Percentiles rank a stretch among this genome's conserved stretches.
Evolutionary conservation across 2,888 invertebrate species (phyloP).

Genomic region (Himalopsyche japonica): DNA sequence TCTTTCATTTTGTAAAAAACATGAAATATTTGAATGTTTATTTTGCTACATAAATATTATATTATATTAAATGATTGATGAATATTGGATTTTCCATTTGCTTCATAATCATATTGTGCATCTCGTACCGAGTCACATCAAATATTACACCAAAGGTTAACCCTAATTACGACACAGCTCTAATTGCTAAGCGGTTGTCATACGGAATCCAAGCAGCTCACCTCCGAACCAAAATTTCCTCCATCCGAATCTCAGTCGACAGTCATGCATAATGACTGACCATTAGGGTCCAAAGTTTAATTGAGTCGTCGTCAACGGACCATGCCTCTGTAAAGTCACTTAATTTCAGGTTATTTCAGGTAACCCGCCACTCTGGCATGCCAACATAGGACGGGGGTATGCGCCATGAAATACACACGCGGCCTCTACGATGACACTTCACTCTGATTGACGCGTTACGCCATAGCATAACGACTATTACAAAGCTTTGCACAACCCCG

Average conservation of each 20-base stretch:
- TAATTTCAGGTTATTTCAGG: slow-evolving; percentile 27
- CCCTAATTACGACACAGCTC: neutral
- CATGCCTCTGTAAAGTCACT: neutral
- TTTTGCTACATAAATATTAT: no score
- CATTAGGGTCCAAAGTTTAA: slow-evolving; percentile 35
- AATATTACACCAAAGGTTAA: neutral
- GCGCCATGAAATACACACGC: neutral
- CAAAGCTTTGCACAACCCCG: slow-evolving; percentile 2
- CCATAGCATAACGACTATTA: neutral
- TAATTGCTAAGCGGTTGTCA: slow-evolving; percentile 5
- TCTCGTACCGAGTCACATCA: neutral
- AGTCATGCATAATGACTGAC: slow-evolving; percentile 16
- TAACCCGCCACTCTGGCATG: slow-evolving; percentile 2
- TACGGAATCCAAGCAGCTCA: neutral
- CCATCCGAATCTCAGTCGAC: neutral
- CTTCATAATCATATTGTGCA: neutral
- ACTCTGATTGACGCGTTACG: neutral
- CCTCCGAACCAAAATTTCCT: neutral
- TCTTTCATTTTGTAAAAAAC: no score
- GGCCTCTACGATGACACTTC: slow-evolving; percentile 2
- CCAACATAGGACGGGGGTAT: neutral
- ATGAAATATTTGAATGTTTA: no score
- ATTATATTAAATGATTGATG: no score
- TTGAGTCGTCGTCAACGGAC: slow-evolving; percentile 31
- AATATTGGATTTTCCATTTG: no score